Conservation (phyloP, 2,113 vertebrate genomes). For the Lontra canadensis region DNA sequence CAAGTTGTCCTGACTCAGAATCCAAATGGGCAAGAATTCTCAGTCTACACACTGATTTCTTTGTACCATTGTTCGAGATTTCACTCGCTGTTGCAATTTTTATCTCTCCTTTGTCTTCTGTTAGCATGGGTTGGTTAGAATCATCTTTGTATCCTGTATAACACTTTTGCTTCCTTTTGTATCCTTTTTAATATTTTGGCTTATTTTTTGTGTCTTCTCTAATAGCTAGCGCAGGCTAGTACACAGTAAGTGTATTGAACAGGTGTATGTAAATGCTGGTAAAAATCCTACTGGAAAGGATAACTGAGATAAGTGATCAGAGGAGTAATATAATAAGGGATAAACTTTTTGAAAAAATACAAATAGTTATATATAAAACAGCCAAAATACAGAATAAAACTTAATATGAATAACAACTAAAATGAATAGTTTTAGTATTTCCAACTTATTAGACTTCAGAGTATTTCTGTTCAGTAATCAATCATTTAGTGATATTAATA, state of each 20-base stretch:
- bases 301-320: neutral
- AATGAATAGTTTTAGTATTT: constrained; percentile 37
- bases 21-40: neutral
- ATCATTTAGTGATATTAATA: neutral
- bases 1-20: neutral
- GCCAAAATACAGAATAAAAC: neutral
- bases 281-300: neutral
- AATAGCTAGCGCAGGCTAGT: neutral
- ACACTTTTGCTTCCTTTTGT: neutral
- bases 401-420: neutral
- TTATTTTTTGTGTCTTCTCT: neutral
- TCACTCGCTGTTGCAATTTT: neutral
- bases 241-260: neutral
- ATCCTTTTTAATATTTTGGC: neutral
- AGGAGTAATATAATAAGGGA: neutral
- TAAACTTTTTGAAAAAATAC: neutral
- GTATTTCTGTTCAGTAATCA: constrained; percentile 31
- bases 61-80: neutral
- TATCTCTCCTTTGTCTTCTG: neutral
- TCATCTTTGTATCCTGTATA: neutral
- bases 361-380: constrained; percentile 11
- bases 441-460: neutral
- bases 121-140: neutral
- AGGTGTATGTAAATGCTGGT: neutral
- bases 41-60: neutral